Percentiles rank a stretch among this genome's conserved stretches.
Evolutionary conservation across 2,888 invertebrate genomes (phyloP).

Genomic region (Caenorhabditis doughertyi): DNA sequence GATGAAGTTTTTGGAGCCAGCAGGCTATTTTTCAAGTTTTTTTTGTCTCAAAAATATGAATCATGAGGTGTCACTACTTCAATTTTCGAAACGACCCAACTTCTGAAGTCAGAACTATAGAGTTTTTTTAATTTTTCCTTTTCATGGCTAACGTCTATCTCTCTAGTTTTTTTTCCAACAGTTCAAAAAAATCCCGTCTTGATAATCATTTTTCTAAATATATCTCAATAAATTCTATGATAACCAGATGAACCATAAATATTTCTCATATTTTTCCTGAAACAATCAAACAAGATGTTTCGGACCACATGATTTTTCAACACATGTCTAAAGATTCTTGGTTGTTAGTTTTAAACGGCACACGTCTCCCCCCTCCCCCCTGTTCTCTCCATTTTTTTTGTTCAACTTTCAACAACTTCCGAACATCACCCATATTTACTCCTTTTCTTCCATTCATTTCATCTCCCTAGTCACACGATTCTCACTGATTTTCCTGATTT

Average conservation of each 20-base stretch:
- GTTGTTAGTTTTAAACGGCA: conserved; percentile 42
- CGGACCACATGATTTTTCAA: conserved; percentile 50
- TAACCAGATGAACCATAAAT: background rate
- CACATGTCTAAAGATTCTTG: conserved; percentile 49
- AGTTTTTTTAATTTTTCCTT: too few relatives aligned
- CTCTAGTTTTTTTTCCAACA: too few relatives aligned
- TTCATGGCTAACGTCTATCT: too few relatives aligned
- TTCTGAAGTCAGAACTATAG: too few relatives aligned
- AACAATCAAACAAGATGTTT: conserved; percentile 33
- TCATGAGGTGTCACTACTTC: too few relatives aligned
- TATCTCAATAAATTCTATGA: too few relatives aligned
- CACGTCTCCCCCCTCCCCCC: conserved; percentile 2
- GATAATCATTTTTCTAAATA: too few relatives aligned
- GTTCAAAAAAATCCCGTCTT: too few relatives aligned
- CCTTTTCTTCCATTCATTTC: background rate
- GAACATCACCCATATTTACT: conserved; percentile 47
- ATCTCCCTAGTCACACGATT: conserved; percentile 41
- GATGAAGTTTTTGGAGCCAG: conserved; percentile 46
- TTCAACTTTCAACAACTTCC: conserved; percentile 46
- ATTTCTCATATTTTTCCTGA: background rate
- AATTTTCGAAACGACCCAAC: too few relatives aligned
- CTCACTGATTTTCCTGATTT: conserved; percentile 32
- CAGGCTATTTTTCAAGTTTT: conserved; percentile 1
- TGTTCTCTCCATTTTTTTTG: conserved; percentile 3
- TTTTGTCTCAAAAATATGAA: background rate